phyloP scores from a whole-genome alignment of 2,888 invertebrate species.

The Endotricha flammealis region DNA sequence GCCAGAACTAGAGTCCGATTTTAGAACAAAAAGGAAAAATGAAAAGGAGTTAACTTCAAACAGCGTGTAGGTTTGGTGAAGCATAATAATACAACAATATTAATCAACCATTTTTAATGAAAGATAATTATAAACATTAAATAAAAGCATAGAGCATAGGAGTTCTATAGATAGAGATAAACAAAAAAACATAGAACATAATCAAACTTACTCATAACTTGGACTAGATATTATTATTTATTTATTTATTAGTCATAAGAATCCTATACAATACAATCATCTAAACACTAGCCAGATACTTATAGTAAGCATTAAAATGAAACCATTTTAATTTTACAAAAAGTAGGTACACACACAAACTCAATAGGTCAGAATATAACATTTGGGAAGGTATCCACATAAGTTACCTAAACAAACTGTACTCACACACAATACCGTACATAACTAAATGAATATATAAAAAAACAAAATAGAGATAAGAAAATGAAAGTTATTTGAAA shows the following conservation, averaged over 20 bases:
- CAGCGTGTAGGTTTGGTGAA: conserved; percentile 1
- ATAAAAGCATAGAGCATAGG: not conserved
- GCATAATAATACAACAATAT: conserved; percentile 1
- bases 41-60: not conserved
- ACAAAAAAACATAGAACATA: no score
- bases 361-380: not conserved
- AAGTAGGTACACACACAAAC: not conserved
- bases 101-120: conserved; percentile 5
- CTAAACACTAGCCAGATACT: not conserved
- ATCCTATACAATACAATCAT: not conserved
- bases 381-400: not conserved
- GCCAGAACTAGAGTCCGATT: conserved; percentile 2
- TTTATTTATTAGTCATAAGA: not conserved
- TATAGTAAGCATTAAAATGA: not conserved
- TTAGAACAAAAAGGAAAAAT: conserved; percentile 4
- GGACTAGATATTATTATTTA: no score
- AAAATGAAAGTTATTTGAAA: no score
- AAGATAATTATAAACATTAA: conserved; percentile 2
- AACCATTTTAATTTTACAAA: not conserved
- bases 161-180: not conserved
- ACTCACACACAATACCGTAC: no score
- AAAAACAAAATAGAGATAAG: no score
- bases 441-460: no score
- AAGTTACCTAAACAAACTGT: not conserved
- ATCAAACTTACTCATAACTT: no score